Base-by-base conservation (phyloP, 2,797 vertebrate species). In the Schizopygopsis pylzovi region DNA sequence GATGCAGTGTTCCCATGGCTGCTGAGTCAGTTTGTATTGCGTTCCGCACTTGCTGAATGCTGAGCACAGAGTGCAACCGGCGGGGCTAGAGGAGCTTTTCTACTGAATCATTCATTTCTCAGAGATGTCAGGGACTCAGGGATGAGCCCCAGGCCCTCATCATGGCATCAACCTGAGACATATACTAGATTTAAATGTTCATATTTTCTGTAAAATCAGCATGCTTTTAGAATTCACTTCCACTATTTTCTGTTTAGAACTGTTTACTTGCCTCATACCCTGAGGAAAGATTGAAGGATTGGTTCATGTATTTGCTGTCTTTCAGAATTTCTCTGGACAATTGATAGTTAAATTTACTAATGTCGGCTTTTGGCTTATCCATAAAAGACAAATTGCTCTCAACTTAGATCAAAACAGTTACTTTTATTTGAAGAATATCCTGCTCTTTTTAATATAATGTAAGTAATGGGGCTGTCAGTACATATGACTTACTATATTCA, bases 21-120 rank as follows among this genome's bases (percentile, higher is more conserved):
- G 73, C 82, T 70, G 73, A 78, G 73, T 84, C 73, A 84, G 47
- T 41, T 68, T 52, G 45, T 22, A 49, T 54, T 83, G 45, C 45
- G 2, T 43, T 84, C 73, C 28, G n/a, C n/a, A 20, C 28, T 52
- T 16, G 9, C 22, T 84, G 56, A 61, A 70, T 81, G 47, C 25
- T 68, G 20, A 70, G 70, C 61, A 33, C 54, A 47, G 82, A 83
- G 52, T 63, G 39, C n/a, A 82, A 22, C n/a, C 4, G 22, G 63
- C 20, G 37, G 56, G 56, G 25, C 41, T 54, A 16, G 13, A 56
- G 16, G 15, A 72, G n/a, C 18, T 45, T 20, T 43, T 61, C 39
- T 37, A 73, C 39, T 59, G 39, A 83, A 83, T 83, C 54, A 47
- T 63, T 84, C 1, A 77, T 77, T 22, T 41, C 56, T 49, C 20